phyloP scores from a whole-genome alignment of 2,113 vertebrate species.

The Tragelaphus scriptus region DNA sequence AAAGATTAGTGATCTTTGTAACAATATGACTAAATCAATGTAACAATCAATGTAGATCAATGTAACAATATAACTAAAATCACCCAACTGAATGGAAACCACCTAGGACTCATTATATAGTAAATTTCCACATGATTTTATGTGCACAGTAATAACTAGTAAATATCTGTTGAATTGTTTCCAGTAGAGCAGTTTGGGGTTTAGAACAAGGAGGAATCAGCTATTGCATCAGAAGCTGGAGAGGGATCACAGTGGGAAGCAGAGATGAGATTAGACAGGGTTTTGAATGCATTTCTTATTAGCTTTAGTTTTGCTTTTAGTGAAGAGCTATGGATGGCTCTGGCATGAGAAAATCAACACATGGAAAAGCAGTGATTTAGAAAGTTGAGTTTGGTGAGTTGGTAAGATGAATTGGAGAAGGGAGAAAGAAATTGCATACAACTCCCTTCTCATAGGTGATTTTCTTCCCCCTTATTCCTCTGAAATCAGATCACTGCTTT shows the following conservation, averaged over 20 bases:
- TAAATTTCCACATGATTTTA: not conserved
- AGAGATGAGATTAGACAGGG: not conserved
- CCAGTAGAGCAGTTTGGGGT: not conserved
- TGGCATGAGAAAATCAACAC: not conserved
- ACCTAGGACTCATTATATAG: not conserved
- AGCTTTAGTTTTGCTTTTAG: not conserved
- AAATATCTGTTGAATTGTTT: not conserved
- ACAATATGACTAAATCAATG: not conserved
- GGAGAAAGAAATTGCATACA: not conserved
- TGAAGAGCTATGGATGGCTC: not conserved
- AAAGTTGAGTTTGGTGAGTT: not conserved
- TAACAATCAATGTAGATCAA: not conserved
- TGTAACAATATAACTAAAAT: not conserved
- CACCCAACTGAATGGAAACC: not conserved
- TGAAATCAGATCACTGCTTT: not conserved
- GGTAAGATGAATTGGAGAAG: not conserved
- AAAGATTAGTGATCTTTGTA: not conserved
- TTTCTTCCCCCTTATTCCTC: not conserved
- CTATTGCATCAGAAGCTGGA: not conserved
- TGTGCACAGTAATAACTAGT: not conserved
- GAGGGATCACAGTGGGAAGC: not conserved
- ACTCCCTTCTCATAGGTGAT: not conserved
- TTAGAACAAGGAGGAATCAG: not conserved
- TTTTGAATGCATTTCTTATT: not conserved
- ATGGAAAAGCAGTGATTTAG: not conserved